Evolutionary conservation across 1,140 invertebrate species (phyloP).

Genomic region (Drosophila sucinea): DNA sequence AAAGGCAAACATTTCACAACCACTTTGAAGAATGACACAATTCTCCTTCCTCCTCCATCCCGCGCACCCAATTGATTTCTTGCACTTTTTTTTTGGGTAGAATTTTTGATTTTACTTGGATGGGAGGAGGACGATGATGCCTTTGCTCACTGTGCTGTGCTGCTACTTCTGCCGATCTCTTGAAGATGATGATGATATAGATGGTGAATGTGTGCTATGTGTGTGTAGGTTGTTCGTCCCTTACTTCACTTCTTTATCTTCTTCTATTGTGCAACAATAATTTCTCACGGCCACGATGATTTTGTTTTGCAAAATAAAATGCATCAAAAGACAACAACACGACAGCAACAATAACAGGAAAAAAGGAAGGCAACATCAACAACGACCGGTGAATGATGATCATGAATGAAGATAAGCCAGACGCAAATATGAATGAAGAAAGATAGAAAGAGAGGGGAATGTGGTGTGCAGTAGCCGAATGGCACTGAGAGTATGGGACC

Average conservation of each 20-base stretch:
- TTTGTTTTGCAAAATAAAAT: slow-evolving; percentile 47
- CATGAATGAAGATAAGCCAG: slow-evolving; percentile 14
- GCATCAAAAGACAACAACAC: slow-evolving; percentile 28
- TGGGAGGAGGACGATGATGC: slow-evolving; percentile 1
- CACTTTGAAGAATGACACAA: slow-evolving; percentile 86
- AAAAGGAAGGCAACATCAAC: slow-evolving; percentile 33
- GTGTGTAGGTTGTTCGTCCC: slow-evolving; percentile 1
- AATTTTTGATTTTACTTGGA: slow-evolving; percentile 2
- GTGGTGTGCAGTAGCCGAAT: neutral
- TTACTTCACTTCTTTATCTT: slow-evolving; percentile 19
- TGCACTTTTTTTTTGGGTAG: neutral
- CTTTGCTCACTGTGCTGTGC: neutral
- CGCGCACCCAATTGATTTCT: neutral
- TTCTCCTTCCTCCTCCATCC: slow-evolving; percentile 41
- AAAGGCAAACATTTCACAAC: slow-evolving; percentile 89
- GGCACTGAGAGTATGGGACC: neutral
- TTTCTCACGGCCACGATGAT: slow-evolving; percentile 58
- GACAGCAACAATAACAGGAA: slow-evolving; percentile 35
- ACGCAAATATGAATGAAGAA: slow-evolving; percentile 41
- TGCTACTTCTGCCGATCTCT: slow-evolving; percentile 2
- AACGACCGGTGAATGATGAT: slow-evolving; percentile 43
- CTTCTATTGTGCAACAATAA: slow-evolving; percentile 16
- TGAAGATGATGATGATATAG: neutral
- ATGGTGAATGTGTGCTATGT: neutral
- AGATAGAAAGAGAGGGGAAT: slow-evolving; percentile 28